These are phyloP conservation scores for Ichneumoninae sp. DNA, from an alignment of 2,888 invertebrate genomes.

Conservation along the genomic window DNA sequence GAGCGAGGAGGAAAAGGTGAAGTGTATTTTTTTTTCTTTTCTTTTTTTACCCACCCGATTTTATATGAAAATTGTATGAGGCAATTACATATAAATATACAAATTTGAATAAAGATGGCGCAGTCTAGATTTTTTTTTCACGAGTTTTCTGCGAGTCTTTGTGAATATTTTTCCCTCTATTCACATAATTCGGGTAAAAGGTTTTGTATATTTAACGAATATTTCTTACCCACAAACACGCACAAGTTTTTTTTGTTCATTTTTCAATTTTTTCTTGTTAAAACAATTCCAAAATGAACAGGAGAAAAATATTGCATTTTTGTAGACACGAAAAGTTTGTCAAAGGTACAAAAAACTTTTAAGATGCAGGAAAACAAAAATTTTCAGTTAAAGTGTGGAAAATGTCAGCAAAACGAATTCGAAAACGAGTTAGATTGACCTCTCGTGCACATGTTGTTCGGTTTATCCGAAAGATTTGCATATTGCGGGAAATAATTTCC, in stretches of 20 bases:
- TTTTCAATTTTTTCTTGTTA: not conserved
- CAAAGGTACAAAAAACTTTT: not conserved
- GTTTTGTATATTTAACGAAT: not conserved
- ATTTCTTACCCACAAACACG: conserved; percentile 33
- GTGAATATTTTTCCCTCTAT: conserved; percentile 49
- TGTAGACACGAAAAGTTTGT: not conserved
- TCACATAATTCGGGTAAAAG: conserved; percentile 13
- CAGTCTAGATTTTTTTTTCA: not conserved
- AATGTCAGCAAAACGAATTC: not conserved
- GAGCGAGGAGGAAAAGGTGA: not conserved
- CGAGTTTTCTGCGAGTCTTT: not conserved
- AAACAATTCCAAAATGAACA: not conserved
- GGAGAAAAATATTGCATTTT: not conserved
- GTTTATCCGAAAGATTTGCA: not conserved
- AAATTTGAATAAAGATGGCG: conserved; percentile 50
- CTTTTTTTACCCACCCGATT: not conserved
- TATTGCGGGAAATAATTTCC: not conserved
- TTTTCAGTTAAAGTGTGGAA: not conserved
- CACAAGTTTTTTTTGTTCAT: not conserved
- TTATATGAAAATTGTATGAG: conserved; percentile 51
- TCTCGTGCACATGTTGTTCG: not conserved
- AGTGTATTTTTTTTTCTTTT: not conserved
- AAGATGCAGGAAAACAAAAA: not conserved
- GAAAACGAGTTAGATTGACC: not conserved
- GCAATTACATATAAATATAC: conserved; percentile 51